phyloP scores from a whole-genome alignment of 2,797 vertebrate genomes.

The Arrhamphus sclerolepis region DNA sequence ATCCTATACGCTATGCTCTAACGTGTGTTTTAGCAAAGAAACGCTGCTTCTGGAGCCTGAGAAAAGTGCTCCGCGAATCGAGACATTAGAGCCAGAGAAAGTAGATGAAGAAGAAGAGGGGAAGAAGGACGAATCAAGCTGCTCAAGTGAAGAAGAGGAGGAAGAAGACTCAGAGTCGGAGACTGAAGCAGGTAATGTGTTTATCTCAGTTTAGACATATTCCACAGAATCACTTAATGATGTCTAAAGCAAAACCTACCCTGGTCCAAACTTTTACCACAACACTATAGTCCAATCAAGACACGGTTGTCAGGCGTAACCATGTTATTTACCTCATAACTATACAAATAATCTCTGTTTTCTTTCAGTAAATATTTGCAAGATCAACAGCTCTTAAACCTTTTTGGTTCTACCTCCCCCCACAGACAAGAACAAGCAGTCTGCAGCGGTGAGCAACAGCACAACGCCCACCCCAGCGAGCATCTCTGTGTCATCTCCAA shows the following conservation, averaged over 20 bases:
- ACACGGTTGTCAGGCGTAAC: neutral
- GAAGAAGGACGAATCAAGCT: constrained; percentile 99
- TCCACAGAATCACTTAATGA: too few species aligned
- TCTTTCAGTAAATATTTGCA: too few species aligned
- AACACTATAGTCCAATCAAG: too few species aligned
- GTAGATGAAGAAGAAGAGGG: constrained; percentile 94
- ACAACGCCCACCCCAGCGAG: constrained; percentile 76
- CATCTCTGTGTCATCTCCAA: constrained; percentile 82
- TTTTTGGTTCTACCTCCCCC: constrained; percentile 14
- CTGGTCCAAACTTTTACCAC: too few species aligned
- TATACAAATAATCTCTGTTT: too few species aligned
- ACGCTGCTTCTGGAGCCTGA: constrained; percentile 93
- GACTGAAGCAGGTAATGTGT: constrained; percentile 88
- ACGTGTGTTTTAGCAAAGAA: constrained; percentile 85
- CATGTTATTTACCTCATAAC: too few species aligned
- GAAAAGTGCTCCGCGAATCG: constrained; percentile 89
- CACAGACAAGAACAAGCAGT: constrained; percentile 93
- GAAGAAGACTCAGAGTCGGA: constrained; percentile 98
- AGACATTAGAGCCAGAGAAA: constrained; percentile 95
- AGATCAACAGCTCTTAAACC: neutral
- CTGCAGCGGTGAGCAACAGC: constrained; percentile 85
- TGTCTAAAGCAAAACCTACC: too few species aligned
- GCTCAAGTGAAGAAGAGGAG: constrained; percentile 98
- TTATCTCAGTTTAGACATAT: neutral
- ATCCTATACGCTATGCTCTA: neutral